These are phyloP conservation scores for Electrona antarctica DNA, from an alignment of 2,113 vertebrate species.

Conservation along the genomic window DNA sequence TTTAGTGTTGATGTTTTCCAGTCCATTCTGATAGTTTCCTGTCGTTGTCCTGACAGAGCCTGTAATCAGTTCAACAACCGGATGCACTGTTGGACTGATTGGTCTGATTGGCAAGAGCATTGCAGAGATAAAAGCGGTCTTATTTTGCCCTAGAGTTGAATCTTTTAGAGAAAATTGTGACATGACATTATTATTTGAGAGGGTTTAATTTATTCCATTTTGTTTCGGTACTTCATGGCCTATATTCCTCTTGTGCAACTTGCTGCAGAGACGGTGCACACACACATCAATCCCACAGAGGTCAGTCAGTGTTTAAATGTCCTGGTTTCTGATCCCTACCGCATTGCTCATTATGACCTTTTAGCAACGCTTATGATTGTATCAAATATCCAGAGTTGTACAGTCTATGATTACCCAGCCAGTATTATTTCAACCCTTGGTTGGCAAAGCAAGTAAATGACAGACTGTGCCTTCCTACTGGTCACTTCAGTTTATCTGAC, in stretches of 20 bases:
- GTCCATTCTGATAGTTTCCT: conserved; percentile 54
- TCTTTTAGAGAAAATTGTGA: conserved; percentile 24
- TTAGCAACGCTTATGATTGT: conserved; percentile 33
- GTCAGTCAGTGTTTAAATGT: conserved; percentile 45
- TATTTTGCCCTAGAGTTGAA: conserved; percentile 5
- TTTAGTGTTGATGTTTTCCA: conserved; percentile 51
- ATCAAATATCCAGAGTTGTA: conserved; percentile 58
- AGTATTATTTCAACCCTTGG: conserved; percentile 33
- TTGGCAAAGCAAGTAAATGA: conserved; percentile 27
- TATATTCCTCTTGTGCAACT: conserved; percentile 15
- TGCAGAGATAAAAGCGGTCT: conserved; percentile 42
- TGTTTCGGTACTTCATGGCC: conserved; percentile 12
- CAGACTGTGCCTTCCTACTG: conserved; percentile 10
- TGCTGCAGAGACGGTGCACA: conserved; percentile 20
- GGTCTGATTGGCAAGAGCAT: conserved; percentile 49
- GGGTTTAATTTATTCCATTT: conserved; percentile 1
- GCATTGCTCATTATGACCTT: conserved; percentile 46
- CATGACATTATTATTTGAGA: conserved; percentile 11
- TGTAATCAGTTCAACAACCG: conserved; percentile 50
- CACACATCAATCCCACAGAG: conserved; percentile 38
- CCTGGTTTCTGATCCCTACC: conserved; percentile 39
- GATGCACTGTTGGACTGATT: conserved; percentile 48
- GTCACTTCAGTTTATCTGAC: conserved; percentile 27
- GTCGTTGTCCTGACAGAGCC: conserved; percentile 28
- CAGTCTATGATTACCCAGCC: conserved; percentile 49